Evolutionary conservation across 2,888 invertebrate genomes (phyloP).

Genomic region (Agapetus fuscipes): DNA sequence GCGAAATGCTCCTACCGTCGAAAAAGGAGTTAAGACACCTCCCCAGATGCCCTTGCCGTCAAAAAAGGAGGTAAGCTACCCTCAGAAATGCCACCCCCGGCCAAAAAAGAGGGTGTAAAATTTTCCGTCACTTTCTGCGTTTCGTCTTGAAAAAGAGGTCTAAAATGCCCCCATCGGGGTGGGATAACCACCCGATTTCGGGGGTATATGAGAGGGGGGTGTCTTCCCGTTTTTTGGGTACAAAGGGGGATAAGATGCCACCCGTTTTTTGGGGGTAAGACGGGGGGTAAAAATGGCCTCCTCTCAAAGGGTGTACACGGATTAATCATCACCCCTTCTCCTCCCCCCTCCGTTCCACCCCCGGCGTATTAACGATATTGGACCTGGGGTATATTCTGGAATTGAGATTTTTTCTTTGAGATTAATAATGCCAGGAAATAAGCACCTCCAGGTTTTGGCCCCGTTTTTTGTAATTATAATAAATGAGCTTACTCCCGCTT

Average conservation of each 20-base stretch:
- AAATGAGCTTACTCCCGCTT: constrained; percentile 21
- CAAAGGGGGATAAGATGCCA: constrained; percentile 21
- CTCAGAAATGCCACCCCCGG: background rate
- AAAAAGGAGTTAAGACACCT: background rate
- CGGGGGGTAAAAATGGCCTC: constrained; percentile 21
- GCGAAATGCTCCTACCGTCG: constrained; percentile 13
- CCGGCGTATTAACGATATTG: constrained; percentile 22
- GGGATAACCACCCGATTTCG: too few species aligned
- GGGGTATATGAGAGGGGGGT: too few species aligned
- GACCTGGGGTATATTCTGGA: constrained; percentile 22
- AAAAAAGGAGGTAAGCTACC: constrained; percentile 4
- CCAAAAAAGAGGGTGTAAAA: constrained; percentile 19
- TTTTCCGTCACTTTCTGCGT: constrained; percentile 12
- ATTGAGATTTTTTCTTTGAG: constrained; percentile 21
- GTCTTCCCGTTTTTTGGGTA: constrained; percentile 16
- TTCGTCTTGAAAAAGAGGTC: constrained; percentile 21
- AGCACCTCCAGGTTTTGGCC: constrained; percentile 20
- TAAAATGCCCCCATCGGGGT: constrained; percentile 12
- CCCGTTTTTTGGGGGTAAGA: constrained; percentile 21
- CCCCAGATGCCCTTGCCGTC: background rate
- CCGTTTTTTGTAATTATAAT: constrained; percentile 22
- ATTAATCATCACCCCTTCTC: constrained; percentile 21
- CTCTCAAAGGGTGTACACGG: constrained; percentile 22
- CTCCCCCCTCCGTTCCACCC: constrained; percentile 8
- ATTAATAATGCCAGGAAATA: constrained; percentile 22